A percentile compares a stretch with the other conserved stretches of the same genome.
These are phyloP conservation scores for Gobio occitaniae DNA, from an alignment of 2,797 vertebrate species.

Conservation along the genomic window DNA sequence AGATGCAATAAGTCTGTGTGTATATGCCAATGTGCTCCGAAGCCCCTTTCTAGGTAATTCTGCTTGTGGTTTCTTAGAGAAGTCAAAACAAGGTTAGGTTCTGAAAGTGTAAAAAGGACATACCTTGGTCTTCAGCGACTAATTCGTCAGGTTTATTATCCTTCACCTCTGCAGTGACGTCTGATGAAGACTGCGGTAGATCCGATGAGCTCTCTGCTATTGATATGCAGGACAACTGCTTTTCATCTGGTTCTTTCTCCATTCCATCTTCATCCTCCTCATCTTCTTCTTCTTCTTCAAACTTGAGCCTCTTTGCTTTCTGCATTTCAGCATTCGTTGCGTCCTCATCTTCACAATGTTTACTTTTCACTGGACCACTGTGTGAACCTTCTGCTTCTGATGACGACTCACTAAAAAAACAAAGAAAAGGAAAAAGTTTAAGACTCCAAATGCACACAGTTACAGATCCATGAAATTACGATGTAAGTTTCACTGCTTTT, in stretches of 20 bases:
- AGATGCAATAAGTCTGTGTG: neutral
- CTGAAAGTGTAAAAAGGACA: neutral
- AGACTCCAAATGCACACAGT: neutral
- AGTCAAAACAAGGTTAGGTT: neutral
- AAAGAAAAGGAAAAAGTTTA: neutral
- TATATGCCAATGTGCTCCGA: neutral
- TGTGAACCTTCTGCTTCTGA: constrained; percentile 78
- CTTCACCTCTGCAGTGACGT: constrained; percentile 75
- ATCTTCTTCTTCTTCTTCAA: constrained; percentile 80
- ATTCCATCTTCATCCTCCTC: constrained; percentile 35
- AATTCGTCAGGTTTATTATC: constrained; percentile 67
- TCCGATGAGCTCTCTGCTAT: constrained; percentile 76
- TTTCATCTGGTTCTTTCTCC: constrained; percentile 42
- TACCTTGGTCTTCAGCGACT: constrained; percentile 76
- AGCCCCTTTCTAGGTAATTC: too few species aligned
- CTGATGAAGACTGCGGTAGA: constrained; percentile 73
- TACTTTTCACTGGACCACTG: constrained; percentile 80
- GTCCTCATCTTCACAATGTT: constrained; percentile 80
- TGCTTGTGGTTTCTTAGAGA: too few species aligned
- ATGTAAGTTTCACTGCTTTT: neutral
- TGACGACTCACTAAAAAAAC: constrained; percentile 74
- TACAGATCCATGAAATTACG: too few species aligned
- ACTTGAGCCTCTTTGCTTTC: constrained; percentile 86
- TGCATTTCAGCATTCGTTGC: constrained; percentile 64
- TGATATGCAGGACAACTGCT: constrained; percentile 65